Evolutionary conservation across 37 sponge, comb jelly and placozoan genomes (phyloP), one percentile per base, ranked within the genome.

Genomic region (Dysidea cf. avara): DNA sequence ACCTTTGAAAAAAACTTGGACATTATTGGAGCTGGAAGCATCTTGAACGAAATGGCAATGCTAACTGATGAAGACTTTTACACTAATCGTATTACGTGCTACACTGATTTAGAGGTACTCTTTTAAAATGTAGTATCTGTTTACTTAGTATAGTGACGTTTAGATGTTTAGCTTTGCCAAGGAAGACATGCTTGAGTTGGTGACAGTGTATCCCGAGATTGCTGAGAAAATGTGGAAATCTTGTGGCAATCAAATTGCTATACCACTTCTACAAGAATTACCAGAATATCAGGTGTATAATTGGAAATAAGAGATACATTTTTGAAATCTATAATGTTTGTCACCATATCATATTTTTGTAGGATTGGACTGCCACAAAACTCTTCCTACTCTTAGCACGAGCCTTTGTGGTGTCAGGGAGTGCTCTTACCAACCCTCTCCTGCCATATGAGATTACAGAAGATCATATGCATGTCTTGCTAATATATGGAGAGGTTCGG

Each of bases 191-290:
- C 69, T 78, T 13, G 43, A 74, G 60, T 39, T 88, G 43, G 71
- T 95, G 78, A 30, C 16, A 34, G n/a, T 68, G 56, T 81, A 79
- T 48, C 92, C 96, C 28, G 43, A 55, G 14, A 39, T 95, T 51
- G 85, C 78, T 76, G 86, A 87, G 62, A 56, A 63, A 14, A 66
- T 95, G 64, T 95, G 96, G 96, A 90, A 77, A 64, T 64, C 84
- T 16, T 72, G 75, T 73, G 92, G 92, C 40, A 75, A 84, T 36
- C 56, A 84, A 20, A 81, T 82, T 36, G 92, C 96, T 0, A 29
- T 56, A n/a, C 32, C 66, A 33, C 76, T 91, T 33, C 83, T 95
- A 26, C 25, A 39, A 0, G 66, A 87, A 11, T 67, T 78, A 12
- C 62, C 68, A 1, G 80, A 87, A 56, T 92, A 92, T 50, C 81